Conservation (phyloP, 2,797 vertebrate species). For the Lithobates sylvaticus region DNA sequence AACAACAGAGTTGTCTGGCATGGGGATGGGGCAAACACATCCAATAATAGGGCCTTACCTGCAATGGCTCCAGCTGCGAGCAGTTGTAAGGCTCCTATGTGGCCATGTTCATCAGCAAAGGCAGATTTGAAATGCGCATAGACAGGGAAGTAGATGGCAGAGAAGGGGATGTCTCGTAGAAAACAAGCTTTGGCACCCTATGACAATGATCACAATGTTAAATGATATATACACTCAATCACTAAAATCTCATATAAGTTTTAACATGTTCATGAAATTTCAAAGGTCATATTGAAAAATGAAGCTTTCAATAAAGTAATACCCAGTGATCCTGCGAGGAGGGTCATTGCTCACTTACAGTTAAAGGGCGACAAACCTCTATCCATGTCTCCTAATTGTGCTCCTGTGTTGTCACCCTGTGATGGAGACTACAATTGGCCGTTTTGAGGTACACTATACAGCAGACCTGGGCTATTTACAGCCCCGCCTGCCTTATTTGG, state of each 20-base stretch:
- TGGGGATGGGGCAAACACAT: slow-evolving; percentile 35
- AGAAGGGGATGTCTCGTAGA: slow-evolving; percentile 98
- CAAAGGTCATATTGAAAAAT: background rate
- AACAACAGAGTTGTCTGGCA: slow-evolving; percentile 58
- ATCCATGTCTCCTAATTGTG: too few species aligned
- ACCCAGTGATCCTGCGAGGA: background rate
- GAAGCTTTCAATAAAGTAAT: background rate
- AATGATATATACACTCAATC: background rate
- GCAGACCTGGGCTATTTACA: too few species aligned
- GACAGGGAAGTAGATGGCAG: slow-evolving; percentile 97
- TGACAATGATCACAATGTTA: slow-evolving; percentile 9
- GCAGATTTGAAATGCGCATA: slow-evolving; percentile 91
- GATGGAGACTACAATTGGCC: too few species aligned
- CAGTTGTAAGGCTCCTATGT: slow-evolving; percentile 88
- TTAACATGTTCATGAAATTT: background rate
- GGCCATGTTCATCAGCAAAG: slow-evolving; percentile 87
- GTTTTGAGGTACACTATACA: too few species aligned
- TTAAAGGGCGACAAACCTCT: too few species aligned
- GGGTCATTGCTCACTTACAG: background rate
- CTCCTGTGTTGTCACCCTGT: too few species aligned
- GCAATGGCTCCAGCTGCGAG: slow-evolving; percentile 93
- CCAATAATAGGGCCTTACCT: slow-evolving; percentile 80
- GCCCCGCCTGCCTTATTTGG: too few species aligned
- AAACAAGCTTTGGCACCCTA: slow-evolving; percentile 99
- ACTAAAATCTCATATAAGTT: background rate